phyloP scores from a whole-genome alignment of 2,888 invertebrate species.

The Cremastinae sp. region DNA sequence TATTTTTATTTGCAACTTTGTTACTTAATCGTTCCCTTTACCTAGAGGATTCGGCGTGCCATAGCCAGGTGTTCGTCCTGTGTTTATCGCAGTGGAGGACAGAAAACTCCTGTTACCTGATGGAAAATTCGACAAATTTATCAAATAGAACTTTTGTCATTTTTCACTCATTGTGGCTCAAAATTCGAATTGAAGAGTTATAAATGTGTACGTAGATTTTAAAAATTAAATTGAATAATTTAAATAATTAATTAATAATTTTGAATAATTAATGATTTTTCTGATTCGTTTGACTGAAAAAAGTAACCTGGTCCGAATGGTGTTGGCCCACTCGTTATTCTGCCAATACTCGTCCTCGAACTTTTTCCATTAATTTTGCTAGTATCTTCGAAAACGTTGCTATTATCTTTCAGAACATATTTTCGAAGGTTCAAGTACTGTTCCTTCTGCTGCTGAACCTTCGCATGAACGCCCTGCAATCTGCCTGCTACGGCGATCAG shows the following conservation, averaged over 20 bases:
- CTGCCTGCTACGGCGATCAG: constrained; percentile 94
- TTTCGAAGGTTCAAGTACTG: constrained; percentile 91
- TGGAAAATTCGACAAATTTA: background rate
- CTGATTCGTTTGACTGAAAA: too few species aligned
- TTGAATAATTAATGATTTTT: background rate
- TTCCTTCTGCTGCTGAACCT: constrained; percentile 91
- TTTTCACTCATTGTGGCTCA: too few species aligned
- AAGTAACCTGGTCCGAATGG: constrained; percentile 82
- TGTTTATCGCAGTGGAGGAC: constrained; percentile 72
- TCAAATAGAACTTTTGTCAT: too few species aligned
- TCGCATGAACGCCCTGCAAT: constrained; percentile 89
- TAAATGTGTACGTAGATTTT: too few species aligned
- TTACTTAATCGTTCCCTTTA: constrained; percentile 66
- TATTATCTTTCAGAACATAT: constrained; percentile 88
- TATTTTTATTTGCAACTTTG: constrained; percentile 27
- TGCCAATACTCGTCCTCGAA: constrained; percentile 72
- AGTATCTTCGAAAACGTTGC: constrained; percentile 87
- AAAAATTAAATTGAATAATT: too few species aligned
- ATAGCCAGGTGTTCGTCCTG: constrained; percentile 72
- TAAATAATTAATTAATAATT: too few species aligned
- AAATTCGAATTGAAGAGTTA: too few species aligned
- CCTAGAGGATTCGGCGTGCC: constrained; percentile 77
- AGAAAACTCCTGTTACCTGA: constrained; percentile 76
- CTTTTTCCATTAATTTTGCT: constrained; percentile 70
- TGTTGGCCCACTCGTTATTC: constrained; percentile 84